Conservation (phyloP, 2,797 vertebrate genomes). For the Amblyopsis hoosieri region DNA sequence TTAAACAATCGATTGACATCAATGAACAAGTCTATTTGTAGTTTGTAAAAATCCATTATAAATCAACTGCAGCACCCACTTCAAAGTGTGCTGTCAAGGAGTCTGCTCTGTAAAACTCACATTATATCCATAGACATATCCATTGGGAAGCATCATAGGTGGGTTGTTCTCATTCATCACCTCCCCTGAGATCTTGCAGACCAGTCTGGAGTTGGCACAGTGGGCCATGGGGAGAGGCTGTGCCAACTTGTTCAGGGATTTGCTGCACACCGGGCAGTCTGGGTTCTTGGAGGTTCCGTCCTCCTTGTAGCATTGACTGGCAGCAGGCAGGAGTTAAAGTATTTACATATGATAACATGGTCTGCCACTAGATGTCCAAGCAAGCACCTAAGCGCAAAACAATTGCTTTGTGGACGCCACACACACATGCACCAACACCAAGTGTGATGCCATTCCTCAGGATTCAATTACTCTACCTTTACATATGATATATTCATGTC, state of each 20-base stretch:
- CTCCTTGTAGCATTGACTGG: constrained; percentile 99
- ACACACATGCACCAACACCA: no score
- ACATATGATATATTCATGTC: no score
- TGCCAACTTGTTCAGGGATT: constrained; percentile 97
- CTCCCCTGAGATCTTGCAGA: constrained; percentile 98
- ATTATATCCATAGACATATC: constrained; percentile 98
- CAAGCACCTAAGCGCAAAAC: no score
- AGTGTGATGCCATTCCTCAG: no score
- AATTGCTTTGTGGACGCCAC: no score
- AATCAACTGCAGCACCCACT: no score
- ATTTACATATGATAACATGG: constrained; percentile 8
- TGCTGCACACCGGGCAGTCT: constrained; percentile 99
- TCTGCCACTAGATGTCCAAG: neutral
- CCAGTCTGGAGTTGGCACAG: constrained; percentile 97
- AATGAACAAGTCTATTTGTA: neutral
- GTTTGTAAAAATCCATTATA: no score
- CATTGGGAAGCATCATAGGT: constrained; percentile 99
- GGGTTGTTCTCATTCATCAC: constrained; percentile 99
- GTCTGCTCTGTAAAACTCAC: constrained; percentile 77
- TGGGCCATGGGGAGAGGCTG: constrained; percentile 98
- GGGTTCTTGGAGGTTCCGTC: constrained; percentile 97
- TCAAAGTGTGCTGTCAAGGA: neutral
- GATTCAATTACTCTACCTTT: no score
- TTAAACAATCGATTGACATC: neutral
- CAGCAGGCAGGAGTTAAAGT: constrained; percentile 71